Base-by-base conservation (phyloP, 2,888 invertebrate species). In the Macrosiphum euphorbiae region DNA sequence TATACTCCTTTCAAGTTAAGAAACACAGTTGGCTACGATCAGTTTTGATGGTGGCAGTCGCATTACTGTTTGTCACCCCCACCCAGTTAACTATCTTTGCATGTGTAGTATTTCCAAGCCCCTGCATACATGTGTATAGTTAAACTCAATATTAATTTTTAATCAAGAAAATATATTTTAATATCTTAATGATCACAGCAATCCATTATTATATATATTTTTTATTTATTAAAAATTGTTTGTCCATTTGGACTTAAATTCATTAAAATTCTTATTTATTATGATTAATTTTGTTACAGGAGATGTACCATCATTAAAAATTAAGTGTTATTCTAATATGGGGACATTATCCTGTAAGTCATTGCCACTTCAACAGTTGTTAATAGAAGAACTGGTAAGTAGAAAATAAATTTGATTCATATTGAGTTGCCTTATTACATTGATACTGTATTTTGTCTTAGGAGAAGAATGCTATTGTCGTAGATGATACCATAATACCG, bases 401-500 rank as follows among this genome's bases (percentile, higher is more conserved):
- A 10, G 26, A 26, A 35, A 84, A 47, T 78, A n/a, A 4, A n/a
- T 47, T 16, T 8, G 58, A 35, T 47, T 41, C 13, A 58, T 28
- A 50, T 78, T 52, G 28, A 58, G 1, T 61, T 92, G 26, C 11
- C 10, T 67, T 52, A 35, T 35, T 92, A 35, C 41, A 88, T 84
- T 24, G 24, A 90, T 88, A 52, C 7, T n/a, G 11, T 67, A n/a
- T 28, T 47, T 16, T 50, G 58, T 86, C 26, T 13, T 41, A 94
- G 94, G 94, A 94, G 28, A 92, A 92, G 26, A 92, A 92, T 41
- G n/a, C 86, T 24, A 94, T 91, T 47, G 58, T 91, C n/a, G 55
- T 92, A 4, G 94, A 94, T 47, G 94, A 95, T 55, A 91, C 67
- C 78, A 88, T 94, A 67, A 95, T 95, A 94, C 94, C 94, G 86